Evolutionary conservation across 2,797 vertebrate species (phyloP), one percentile per base, ranked within the genome.

Genomic region (Sphenopsis melanotis): DNA sequence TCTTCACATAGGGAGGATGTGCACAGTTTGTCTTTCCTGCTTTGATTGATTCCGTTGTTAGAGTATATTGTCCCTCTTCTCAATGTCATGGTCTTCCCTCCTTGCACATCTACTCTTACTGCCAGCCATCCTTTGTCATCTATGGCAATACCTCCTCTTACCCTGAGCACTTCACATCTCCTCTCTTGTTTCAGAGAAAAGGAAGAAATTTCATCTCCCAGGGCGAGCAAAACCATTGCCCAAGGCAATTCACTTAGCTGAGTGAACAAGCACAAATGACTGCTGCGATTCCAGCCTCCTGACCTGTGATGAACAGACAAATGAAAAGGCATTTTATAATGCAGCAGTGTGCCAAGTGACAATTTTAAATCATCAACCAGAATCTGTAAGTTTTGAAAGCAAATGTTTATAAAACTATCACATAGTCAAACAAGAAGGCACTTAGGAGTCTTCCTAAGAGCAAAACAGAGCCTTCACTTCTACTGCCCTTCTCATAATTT

Each of bases 141-240:
- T 77, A 4, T 71, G 20, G 69, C 8, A 83, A 83, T 37, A 81
- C 81, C 20, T 69, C 11, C 0, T 60, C 34, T 72, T 78, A 82
- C 14, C 10, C 24, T 65, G 22, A 13, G 9, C n/a, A 23, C 32
- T 83, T 85, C 46, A 26, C 16, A 29, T 76, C 29, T 83, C 12
- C 26, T 57, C 29, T 87, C 59, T 61, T 39, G 12, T 76, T 87
- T 82, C 42, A 92, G 55, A 61, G 30, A 78, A 92, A 63, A 83
- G 15, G 39, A 90, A 93, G 50, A 92, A 87, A 93, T 63, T 79
- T 63, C 47, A 44, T 63, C 63, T 87, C 59, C 55, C 49, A 61
- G 47, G 26, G 42, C 76, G 24, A 90, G 47, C 42, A 95, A 95
- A 82, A n/a, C 9, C 65, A 29, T 60, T 0, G 4, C 37, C 36